Percentiles rank a stretch among this genome's conserved stretches.
Evolutionary conservation across 2,113 vertebrate species (phyloP).

Genomic region (Hucho hucho): DNA sequence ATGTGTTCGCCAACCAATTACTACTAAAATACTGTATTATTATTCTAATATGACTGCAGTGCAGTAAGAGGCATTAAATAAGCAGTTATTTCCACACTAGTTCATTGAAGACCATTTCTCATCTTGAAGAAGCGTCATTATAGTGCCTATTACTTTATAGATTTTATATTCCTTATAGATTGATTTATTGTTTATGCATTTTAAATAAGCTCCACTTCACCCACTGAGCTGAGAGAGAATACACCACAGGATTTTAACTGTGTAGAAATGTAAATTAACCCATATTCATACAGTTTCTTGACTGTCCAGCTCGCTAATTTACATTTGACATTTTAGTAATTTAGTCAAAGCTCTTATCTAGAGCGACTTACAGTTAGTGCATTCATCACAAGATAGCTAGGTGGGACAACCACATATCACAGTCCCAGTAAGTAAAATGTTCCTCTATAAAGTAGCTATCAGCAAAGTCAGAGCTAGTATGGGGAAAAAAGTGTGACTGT

Average conservation of each 20-base stretch:
- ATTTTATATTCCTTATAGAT: too few species aligned
- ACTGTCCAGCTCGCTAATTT: too few species aligned
- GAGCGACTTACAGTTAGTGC: too few species aligned
- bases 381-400: too few species aligned
- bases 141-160: not conserved
- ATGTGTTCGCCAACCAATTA: not conserved
- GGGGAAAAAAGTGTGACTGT: too few species aligned
- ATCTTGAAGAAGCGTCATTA: not conserved
- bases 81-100: not conserved
- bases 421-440: too few species aligned
- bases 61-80: not conserved
- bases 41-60: not conserved
- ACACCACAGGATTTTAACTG: not conserved
- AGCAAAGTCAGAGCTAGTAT: too few species aligned
- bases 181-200: not conserved
- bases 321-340: too few species aligned
- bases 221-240: not conserved
- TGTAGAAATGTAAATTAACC: not conserved
- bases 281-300: too few species aligned
- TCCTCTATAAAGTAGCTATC: too few species aligned
- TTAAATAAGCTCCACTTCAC: constrained; percentile 1
- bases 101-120: not conserved
- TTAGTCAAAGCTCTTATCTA: too few species aligned
- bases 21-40: not conserved
- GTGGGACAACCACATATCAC: too few species aligned